A percentile compares a stretch with the other conserved stretches of the same genome.
These are phyloP conservation scores for Ranitomeya imitator DNA, from an alignment of 2,113 vertebrate species.

Conservation along the genomic window DNA sequence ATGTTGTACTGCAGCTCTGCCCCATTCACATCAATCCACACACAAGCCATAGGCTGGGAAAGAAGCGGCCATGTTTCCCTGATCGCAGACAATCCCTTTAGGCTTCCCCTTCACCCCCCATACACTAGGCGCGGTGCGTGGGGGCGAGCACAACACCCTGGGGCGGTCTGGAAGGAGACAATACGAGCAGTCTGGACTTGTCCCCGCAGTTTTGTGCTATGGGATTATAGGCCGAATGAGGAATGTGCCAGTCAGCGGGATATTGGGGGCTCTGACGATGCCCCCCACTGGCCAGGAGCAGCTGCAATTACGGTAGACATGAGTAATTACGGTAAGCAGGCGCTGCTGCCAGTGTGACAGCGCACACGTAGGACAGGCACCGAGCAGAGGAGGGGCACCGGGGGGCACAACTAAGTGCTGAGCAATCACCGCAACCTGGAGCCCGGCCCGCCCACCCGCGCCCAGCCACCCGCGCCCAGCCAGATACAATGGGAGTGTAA, in stretches of 20 bases:
- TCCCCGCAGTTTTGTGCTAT: not conserved
- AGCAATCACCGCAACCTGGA: not conserved
- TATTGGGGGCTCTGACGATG: not conserved
- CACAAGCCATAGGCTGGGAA: too few relatives aligned
- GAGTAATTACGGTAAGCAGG: conserved; percentile 10
- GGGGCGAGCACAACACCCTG: not conserved
- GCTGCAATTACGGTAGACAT: not conserved
- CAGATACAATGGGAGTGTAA: not conserved
- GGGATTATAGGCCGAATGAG: conserved; percentile 4
- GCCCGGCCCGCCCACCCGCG: not conserved
- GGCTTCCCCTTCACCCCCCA: not conserved
- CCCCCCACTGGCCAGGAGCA: not conserved
- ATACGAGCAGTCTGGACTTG: conserved; percentile 14
- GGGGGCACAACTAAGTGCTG: not conserved
- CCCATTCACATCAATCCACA: too few relatives aligned
- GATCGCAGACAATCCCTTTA: not conserved
- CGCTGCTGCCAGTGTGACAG: not conserved
- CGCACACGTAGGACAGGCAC: conserved; percentile 25
- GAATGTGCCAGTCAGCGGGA: conserved; percentile 36
- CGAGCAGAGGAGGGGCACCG: not conserved
- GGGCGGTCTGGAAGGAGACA: conserved; percentile 11
- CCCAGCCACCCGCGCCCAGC: not conserved
- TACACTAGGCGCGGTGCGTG: not conserved
- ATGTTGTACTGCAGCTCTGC: too few relatives aligned
- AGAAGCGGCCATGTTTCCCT: too few relatives aligned